These are phyloP conservation scores for Pachypeltis micranthus DNA, from an alignment of 1,140 invertebrate species.

Conservation along the genomic window DNA sequence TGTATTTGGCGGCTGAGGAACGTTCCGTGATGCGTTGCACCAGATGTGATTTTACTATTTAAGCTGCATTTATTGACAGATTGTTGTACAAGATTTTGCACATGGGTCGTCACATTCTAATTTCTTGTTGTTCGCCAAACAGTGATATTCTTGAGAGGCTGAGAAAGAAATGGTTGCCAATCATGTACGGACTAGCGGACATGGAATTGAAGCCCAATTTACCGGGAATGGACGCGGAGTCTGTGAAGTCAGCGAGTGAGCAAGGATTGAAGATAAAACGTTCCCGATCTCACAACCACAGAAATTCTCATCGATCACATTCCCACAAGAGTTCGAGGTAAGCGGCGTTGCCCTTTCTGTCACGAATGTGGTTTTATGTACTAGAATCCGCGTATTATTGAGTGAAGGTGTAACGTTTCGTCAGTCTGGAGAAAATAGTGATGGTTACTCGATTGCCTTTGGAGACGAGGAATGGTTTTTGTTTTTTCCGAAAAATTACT, in stretches of 20 bases:
- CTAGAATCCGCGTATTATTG: no score
- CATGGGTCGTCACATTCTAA: no score
- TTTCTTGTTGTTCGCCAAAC: no score
- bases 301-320: slow-evolving; percentile 37
- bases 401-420: background rate
- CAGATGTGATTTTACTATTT: no score
- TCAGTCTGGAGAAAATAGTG: background rate
- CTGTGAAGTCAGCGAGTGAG: slow-evolving; percentile 27
- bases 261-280: slow-evolving; percentile 24
- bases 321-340: slow-evolving; percentile 39
- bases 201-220: slow-evolving; percentile 17
- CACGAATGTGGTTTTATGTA: no score
- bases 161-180: background rate
- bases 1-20: no score
- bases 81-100: no score
- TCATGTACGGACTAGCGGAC: slow-evolving; percentile 23
- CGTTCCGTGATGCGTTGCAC: no score
- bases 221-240: slow-evolving; percentile 27
- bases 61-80: no score
- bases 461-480: background rate
- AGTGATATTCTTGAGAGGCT: no score
- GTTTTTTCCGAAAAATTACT: background rate
- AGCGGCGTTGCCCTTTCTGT: no score
- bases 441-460: background rate
- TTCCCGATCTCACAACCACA: slow-evolving; percentile 33